phyloP scores from a whole-genome alignment of 2,113 vertebrate species.

The Tretioscincus oriximinensis region DNA sequence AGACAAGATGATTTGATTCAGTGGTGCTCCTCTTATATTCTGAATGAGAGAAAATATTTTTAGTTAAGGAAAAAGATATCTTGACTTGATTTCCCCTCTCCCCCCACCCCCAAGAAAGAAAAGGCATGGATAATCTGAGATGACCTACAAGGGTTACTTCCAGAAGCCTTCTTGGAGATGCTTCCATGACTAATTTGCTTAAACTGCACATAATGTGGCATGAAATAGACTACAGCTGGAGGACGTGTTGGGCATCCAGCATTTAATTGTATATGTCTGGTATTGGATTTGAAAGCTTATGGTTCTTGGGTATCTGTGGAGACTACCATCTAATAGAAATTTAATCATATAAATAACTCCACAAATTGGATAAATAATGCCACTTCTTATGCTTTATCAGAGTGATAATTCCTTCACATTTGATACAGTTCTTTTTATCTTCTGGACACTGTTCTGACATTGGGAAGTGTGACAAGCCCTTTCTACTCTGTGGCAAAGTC shows the following conservation, averaged over 20 bases:
- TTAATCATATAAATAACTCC: neutral
- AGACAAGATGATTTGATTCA: too few relatives aligned
- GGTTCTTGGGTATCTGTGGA: neutral
- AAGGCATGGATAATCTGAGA: constrained; percentile 37
- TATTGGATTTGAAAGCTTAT: neutral
- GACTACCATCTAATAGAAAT: neutral
- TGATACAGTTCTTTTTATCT: neutral
- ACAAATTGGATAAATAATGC: neutral
- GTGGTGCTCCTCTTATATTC: constrained; percentile 7
- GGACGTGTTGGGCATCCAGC: neutral
- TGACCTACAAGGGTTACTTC: neutral
- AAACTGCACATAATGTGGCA: too few relatives aligned
- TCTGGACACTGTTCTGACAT: neutral
- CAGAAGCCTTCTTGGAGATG: neutral
- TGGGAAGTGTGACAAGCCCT: neutral
- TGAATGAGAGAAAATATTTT: constrained; percentile 52
- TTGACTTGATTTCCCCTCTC: too few relatives aligned
- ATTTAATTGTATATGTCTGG: neutral
- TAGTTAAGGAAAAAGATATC: constrained; percentile 30
- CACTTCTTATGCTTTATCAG: neutral
- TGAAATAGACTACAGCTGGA: too few relatives aligned
- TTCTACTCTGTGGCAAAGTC: neutral
- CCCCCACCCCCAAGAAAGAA: constrained; percentile 23
- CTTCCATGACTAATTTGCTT: neutral
- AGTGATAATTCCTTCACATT: neutral